Percentiles rank a stretch among this genome's conserved stretches.
These are phyloP conservation scores for Hartigia nigra DNA, from an alignment of 2,888 invertebrate genomes.

Conservation along the genomic window DNA sequence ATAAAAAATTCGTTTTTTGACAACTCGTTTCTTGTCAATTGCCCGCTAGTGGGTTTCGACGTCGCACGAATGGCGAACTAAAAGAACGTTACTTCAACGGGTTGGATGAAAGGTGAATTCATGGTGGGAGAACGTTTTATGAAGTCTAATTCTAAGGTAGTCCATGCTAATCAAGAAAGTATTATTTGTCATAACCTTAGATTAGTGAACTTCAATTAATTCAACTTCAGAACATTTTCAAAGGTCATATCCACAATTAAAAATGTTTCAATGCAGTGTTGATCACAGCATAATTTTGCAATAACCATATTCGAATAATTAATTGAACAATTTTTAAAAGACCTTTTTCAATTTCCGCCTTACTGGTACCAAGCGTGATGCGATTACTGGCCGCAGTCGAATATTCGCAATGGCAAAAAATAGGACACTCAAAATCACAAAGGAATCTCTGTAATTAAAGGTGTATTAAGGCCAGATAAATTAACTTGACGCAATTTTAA, in stretches of 20 bases:
- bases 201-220: background rate
- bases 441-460: background rate
- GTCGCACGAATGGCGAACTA: background rate
- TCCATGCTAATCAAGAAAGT: background rate
- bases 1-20: background rate
- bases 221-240: background rate
- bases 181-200: background rate
- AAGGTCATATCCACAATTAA: background rate
- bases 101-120: background rate
- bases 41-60: background rate
- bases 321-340: background rate
- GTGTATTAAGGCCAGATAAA: background rate
- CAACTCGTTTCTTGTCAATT: background rate
- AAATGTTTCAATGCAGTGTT: background rate
- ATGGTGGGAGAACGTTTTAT: background rate
- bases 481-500: background rate
- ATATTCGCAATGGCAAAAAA: background rate
- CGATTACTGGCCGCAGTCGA: background rate
- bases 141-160: background rate
- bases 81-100: background rate
- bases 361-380: background rate
- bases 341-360: background rate
- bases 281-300: background rate
- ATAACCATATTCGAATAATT: background rate
- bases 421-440: background rate